A percentile compares a stretch with the other conserved stretches of the same genome.
phyloP scores from a whole-genome alignment of 1,140 invertebrate species.

The Achatina immaculata region DNA sequence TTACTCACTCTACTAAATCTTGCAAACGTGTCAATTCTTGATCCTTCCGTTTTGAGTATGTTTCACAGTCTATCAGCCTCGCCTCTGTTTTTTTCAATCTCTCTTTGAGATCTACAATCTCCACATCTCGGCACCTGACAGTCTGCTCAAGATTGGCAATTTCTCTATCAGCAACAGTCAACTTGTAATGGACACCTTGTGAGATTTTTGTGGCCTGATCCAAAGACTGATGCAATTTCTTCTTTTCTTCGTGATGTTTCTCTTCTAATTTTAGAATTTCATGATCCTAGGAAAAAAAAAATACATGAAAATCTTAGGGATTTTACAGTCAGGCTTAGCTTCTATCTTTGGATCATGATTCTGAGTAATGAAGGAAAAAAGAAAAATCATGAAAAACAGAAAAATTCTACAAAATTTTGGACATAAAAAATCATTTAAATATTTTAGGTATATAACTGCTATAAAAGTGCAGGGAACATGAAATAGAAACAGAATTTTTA shows the following conservation, averaged over 20 bases:
- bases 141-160: slow-evolving; percentile 56
- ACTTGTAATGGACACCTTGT: slow-evolving; percentile 50
- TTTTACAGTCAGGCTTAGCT: slow-evolving; percentile 51
- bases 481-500: too few relatives aligned
- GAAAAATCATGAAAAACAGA: too few relatives aligned
- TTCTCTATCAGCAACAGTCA: slow-evolving; percentile 55
- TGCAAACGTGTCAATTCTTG: slow-evolving; percentile 23
- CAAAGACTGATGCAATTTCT: slow-evolving; percentile 52
- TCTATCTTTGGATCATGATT: neutral
- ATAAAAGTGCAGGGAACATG: too few relatives aligned
- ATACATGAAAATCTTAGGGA: slow-evolving; percentile 21
- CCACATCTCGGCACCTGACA: slow-evolving; percentile 54
- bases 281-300: slow-evolving; percentile 57
- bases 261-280: slow-evolving; percentile 56
- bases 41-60: neutral
- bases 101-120: slow-evolving; percentile 53
- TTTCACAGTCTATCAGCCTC: slow-evolving; percentile 10
- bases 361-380: too few relatives aligned
- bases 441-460: too few relatives aligned
- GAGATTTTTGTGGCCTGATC: slow-evolving; percentile 51
- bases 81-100: slow-evolving; percentile 35
- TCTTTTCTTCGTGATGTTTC: slow-evolving; percentile 51
- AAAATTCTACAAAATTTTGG: too few relatives aligned
- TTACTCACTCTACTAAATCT: slow-evolving; percentile 50
- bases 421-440: too few relatives aligned